These are phyloP conservation scores for Probaryconus sp. DNA, from an alignment of 1,140 invertebrate genomes.

Conservation along the genomic window DNA sequence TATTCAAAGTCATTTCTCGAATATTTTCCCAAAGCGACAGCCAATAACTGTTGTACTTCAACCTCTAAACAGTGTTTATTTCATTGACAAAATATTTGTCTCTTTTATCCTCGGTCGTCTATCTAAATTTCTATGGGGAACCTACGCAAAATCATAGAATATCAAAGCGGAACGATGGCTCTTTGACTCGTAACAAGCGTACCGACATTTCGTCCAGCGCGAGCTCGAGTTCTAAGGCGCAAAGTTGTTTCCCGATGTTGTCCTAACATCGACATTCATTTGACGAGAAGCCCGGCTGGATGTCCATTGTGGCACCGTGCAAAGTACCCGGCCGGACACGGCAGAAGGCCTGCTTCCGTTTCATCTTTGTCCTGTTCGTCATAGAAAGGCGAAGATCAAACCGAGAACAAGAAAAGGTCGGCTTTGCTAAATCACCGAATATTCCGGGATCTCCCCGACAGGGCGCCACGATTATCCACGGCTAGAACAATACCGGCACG, in stretches of 20 bases:
- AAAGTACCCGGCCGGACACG: conserved; percentile 21
- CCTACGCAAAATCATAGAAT: conserved; percentile 27
- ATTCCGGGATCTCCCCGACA: conserved; percentile 1
- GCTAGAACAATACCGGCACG: conserved; percentile 60
- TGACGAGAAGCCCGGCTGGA: conserved; percentile 29
- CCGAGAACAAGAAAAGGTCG: conserved; percentile 1
- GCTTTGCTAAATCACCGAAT: conserved; percentile 27
- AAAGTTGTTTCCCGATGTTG: conserved; percentile 40
- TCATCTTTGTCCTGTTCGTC: conserved; percentile 31
- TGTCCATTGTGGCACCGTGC: conserved; percentile 29
- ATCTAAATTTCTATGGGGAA: no score
- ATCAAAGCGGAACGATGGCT: neutral
- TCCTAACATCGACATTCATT: conserved; percentile 12
- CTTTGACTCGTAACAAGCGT: conserved; percentile 12
- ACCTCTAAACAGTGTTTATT: neutral
- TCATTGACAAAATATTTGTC: conserved; percentile 14
- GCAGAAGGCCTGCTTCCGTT: conserved; percentile 49
- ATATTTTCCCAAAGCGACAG: conserved; percentile 15
- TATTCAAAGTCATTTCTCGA: no score
- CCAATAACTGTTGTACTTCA: conserved; percentile 16
- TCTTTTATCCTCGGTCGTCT: neutral
- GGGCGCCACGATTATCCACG: conserved; percentile 60
- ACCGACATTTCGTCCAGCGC: neutral
- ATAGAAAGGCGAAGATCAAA: conserved; percentile 23
- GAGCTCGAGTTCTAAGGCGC: conserved; percentile 1